phyloP scores from a whole-genome alignment of 2,797 vertebrate genomes.

The Iguana delicatissima region DNA sequence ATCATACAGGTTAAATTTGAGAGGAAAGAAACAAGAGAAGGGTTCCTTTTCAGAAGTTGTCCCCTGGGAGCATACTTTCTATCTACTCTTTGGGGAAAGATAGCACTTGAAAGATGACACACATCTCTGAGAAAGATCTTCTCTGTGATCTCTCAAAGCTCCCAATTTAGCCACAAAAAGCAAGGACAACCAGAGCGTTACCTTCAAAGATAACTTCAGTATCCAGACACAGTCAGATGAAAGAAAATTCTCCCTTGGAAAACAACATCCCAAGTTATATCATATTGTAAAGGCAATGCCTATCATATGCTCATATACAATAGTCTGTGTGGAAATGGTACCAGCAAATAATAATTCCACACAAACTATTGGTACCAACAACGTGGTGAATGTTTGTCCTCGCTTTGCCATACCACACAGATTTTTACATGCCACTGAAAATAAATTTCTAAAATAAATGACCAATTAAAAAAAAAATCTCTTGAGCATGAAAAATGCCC shows the following conservation, averaged over 20 bases:
- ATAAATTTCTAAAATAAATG: too few relatives aligned
- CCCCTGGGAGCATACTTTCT: too few relatives aligned
- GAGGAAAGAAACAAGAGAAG: too few relatives aligned
- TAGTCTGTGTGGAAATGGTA: too few relatives aligned
- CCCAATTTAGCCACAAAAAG: background rate
- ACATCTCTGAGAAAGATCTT: background rate
- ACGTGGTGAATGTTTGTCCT: background rate
- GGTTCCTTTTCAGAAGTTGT: too few relatives aligned
- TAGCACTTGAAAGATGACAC: background rate
- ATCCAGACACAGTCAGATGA: background rate
- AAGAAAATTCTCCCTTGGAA: background rate
- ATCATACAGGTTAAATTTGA: too few relatives aligned
- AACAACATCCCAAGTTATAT: background rate
- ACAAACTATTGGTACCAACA: too few relatives aligned
- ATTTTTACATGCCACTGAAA: too few relatives aligned
- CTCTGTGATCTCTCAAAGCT: background rate
- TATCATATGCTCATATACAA: background rate
- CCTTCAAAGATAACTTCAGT: background rate
- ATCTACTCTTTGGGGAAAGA: background rate
- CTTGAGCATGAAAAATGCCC: background rate
- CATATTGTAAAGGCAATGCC: background rate
- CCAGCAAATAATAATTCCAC: too few relatives aligned
- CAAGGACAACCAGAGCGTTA: background rate
- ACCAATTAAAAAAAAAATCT: background rate
- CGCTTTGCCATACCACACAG: background rate